Percentiles rank a stretch among this genome's conserved stretches.
Evolutionary conservation across 2,797 vertebrate genomes (phyloP).

Genomic region (Peromyscus eremicus): DNA sequence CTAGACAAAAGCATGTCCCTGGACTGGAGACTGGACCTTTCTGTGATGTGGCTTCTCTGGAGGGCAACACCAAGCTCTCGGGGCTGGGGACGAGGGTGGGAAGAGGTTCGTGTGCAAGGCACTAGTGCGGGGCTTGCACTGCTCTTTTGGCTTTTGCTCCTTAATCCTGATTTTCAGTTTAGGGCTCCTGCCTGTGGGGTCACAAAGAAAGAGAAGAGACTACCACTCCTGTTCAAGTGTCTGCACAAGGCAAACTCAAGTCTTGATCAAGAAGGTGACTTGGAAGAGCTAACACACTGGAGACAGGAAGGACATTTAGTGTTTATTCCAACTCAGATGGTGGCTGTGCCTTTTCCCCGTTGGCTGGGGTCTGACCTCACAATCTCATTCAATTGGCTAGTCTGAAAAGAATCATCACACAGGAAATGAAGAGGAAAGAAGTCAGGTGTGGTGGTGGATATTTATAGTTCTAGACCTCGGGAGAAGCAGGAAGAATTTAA

Average conservation of each 20-base stretch:
- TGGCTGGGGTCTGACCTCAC: not conserved
- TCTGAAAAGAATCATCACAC: not conserved
- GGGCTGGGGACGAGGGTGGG: not conserved
- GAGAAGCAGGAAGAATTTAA: not conserved
- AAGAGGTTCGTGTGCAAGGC: not conserved
- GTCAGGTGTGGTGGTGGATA: not conserved
- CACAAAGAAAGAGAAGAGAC: not conserved
- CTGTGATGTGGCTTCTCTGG: not conserved
- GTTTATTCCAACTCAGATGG: too few species aligned
- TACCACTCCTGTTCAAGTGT: not conserved
- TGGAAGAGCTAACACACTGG: not conserved
- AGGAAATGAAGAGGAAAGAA: not conserved
- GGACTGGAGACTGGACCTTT: not conserved
- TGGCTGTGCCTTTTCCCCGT: too few species aligned
- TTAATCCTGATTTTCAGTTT: not conserved
- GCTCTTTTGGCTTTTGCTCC: not conserved
- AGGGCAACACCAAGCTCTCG: fast-evolving
- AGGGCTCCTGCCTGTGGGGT: not conserved
- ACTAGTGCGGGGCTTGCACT: too few species aligned
- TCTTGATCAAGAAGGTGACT: not conserved
- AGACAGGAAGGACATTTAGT: not conserved
- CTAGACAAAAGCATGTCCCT: fast-evolving
- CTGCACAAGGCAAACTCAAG: not conserved
- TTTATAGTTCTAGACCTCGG: not conserved
- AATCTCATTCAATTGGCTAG: not conserved